Evolutionary conservation across 2,797 vertebrate species (phyloP).

Genomic region (Telmatherina bonti): DNA sequence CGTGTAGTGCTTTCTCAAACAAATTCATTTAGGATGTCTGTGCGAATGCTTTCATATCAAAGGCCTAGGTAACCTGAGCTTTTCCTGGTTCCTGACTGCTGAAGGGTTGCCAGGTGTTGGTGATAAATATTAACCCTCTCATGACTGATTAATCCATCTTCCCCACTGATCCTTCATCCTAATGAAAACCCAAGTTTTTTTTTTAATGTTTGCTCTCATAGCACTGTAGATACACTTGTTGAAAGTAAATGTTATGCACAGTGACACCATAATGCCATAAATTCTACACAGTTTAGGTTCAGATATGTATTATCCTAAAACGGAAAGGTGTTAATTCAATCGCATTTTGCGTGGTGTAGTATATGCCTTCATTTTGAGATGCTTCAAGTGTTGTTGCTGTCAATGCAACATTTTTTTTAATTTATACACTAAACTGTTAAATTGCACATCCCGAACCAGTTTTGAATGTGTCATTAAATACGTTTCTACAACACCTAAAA

Average conservation of each 20-base stretch:
- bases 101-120: constrained; percentile 77
- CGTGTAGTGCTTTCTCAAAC: constrained; percentile 52
- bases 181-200: constrained; percentile 14
- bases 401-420: neutral
- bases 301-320: neutral
- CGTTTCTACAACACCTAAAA: neutral
- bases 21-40: constrained; percentile 53
- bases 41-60: constrained; percentile 53
- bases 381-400: neutral
- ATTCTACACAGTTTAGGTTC: neutral
- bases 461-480: neutral
- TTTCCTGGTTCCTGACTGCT: constrained; percentile 70
- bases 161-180: constrained; percentile 31
- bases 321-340: neutral
- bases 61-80: constrained; percentile 66
- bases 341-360: too few species aligned
- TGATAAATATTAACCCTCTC: constrained; percentile 71
- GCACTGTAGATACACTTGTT: neutral
- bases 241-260: neutral
- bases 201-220: constrained; percentile 2
- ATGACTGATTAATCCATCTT: constrained; percentile 46
- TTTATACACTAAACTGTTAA: neutral
- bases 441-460: neutral
- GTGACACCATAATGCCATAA: neutral
- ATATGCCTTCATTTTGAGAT: too few species aligned